These are phyloP conservation scores for Parnassius apollo DNA, from an alignment of 2,888 invertebrate genomes.

Conservation along the genomic window DNA sequence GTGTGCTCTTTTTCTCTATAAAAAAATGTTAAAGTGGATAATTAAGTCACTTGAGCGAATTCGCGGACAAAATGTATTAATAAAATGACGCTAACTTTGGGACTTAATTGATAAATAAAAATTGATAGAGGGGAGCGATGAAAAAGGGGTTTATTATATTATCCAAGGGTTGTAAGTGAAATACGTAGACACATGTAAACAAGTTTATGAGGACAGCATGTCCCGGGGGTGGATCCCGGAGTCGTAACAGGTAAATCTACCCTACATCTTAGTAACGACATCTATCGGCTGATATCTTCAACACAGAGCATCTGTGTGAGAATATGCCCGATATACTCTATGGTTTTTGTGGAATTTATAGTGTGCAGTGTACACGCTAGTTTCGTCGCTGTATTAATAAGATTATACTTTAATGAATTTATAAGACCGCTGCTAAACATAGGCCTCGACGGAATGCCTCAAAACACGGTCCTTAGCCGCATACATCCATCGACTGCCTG, in stretches of 20 bases:
- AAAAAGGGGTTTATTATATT: slow-evolving; percentile 19
- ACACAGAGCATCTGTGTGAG: background rate
- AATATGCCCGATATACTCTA: too few species aligned
- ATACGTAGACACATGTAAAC: slow-evolving; percentile 27
- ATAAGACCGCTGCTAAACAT: too few species aligned
- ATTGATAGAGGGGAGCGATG: background rate
- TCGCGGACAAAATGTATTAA: background rate
- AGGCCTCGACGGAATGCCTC: too few species aligned
- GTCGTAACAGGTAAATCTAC: slow-evolving; percentile 20
- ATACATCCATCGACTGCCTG: too few species aligned
- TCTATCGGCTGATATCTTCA: slow-evolving; percentile 13
- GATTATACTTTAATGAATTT: too few species aligned
- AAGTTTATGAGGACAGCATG: slow-evolving; percentile 29
- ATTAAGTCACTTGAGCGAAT: background rate
- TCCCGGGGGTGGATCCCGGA: slow-evolving; percentile 24
- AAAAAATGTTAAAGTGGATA: background rate
- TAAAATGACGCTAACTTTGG: too few species aligned
- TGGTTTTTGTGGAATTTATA: too few species aligned
- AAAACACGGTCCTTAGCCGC: too few species aligned
- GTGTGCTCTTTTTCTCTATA: too few species aligned
- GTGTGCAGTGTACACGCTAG: too few species aligned
- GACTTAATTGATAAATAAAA: background rate
- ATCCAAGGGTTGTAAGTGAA: slow-evolving; percentile 12
- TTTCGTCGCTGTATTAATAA: too few species aligned
- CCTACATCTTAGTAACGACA: slow-evolving; percentile 13